Conservation (phyloP, 2,888 invertebrate species). For the Chrysolina oricalcia region DNA sequence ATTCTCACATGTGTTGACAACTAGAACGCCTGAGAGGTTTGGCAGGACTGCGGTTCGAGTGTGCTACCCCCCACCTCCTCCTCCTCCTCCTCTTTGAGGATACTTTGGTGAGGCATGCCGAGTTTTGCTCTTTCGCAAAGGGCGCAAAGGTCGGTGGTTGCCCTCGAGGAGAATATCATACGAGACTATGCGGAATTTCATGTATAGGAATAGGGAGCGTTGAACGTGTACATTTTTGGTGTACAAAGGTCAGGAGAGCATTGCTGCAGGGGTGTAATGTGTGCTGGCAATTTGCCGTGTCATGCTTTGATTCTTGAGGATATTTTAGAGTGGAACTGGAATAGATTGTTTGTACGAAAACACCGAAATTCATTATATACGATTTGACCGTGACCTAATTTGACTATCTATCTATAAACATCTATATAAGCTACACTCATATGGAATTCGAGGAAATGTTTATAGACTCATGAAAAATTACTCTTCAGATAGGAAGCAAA, state of each 20-base stretch:
- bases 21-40: background rate
- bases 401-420: too few relatives aligned
- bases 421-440: too few relatives aligned
- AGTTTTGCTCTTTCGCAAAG: background rate
- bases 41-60: background rate
- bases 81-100: background rate
- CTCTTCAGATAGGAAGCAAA: too few relatives aligned
- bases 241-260: background rate
- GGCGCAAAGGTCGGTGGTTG: background rate
- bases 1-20: background rate
- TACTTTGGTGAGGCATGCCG: background rate
- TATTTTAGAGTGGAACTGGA: too few relatives aligned
- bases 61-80: background rate
- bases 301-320: background rate
- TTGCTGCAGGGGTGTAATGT: background rate
- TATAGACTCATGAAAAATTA: too few relatives aligned
- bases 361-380: too few relatives aligned
- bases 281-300: background rate
- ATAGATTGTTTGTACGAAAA: too few relatives aligned
- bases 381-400: too few relatives aligned
- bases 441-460: too few relatives aligned
- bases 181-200: background rate
- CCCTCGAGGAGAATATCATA: conserved; percentile 4
- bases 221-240: background rate
- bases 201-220: background rate